Percentiles rank a stretch among this genome's conserved stretches.
Conservation (phyloP, 1,140 invertebrate species). For the Diprion similis region DNA sequence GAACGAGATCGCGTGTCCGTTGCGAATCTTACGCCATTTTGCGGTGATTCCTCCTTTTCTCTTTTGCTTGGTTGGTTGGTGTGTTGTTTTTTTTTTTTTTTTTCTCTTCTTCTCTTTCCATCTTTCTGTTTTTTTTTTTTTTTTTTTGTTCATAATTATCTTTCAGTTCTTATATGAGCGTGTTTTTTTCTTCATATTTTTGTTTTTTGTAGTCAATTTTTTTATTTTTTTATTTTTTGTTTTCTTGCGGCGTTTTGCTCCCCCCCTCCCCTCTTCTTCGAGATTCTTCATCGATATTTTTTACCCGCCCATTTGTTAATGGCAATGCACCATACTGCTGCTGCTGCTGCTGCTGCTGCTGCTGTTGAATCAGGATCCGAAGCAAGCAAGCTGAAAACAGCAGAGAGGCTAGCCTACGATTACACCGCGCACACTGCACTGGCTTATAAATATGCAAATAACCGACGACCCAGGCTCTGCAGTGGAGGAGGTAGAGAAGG, state of each 20-base stretch:
- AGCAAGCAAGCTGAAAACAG: conserved; percentile 57
- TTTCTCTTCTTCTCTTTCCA: background rate
- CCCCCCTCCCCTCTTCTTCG: background rate
- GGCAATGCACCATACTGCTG: no score
- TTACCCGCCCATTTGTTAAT: background rate
- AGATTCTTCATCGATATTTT: background rate
- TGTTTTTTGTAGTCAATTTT: no score
- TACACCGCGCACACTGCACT: conserved; percentile 43
- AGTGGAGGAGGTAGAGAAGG: conserved; percentile 16
- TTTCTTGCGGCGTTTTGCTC: conserved; percentile 25
- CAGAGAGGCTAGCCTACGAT: conserved; percentile 48
- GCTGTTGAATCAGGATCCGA: conserved; percentile 22
- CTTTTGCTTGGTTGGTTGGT: background rate
- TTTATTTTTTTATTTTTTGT: conserved; percentile 15
- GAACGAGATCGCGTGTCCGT: conserved; percentile 1
- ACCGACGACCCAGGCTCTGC: conserved; percentile 10
- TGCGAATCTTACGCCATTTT: conserved; percentile 5
- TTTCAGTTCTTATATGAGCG: conserved; percentile 12
- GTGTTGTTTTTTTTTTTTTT: background rate
- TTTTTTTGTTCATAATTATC: no score
- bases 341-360: background rate
- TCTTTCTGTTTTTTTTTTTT: no score
- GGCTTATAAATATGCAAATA: conserved; percentile 64
- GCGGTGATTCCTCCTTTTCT: background rate
- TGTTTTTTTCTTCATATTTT: conserved; percentile 47